Evolutionary conservation across 2,888 invertebrate species (phyloP), one percentile per base, ranked within the genome.

Genomic region (Scelioninae gen. 1): DNA sequence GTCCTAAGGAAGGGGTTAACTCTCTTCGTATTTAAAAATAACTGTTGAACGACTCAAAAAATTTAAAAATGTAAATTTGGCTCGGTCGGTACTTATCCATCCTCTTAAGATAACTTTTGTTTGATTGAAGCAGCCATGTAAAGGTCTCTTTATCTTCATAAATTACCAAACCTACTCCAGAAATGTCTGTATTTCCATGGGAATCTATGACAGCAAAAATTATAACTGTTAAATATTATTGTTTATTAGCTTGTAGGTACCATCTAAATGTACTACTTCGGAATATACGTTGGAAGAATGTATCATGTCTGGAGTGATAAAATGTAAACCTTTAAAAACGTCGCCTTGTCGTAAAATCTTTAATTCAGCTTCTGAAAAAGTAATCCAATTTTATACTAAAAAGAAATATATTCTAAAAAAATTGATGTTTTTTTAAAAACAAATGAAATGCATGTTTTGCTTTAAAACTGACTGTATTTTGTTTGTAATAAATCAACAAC

Each of bases 181-280:
- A 8, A 8, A 55, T n/a, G 13, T 55, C 55, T 6, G 23, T 55
- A 3, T 23, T 13, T 5, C 13, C 5, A 34, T 13, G 5, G 3
- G 55, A 55, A 34, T 55, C 34, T 5, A 9, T 16, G n/a, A 32
- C 55, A 9, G 16, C 15, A 55, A 55, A 55, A 32, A 55, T 34
- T 8, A 55, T 34, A 7, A 55, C 55, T 34, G 55, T 55, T 31
- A 55, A 55, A 55, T 55, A n/a, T n/a, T 32, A 55, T 55, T 55
- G 8, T 55, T 32, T 10, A 55, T 4, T 5, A 55, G 13, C 10
- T 55, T 55, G 13, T 55, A 55, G n/a, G 55, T 55, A n/a, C 55
- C 55, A 13, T 55, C 55, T 13, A 55, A 15, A n/a, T 55, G 55
- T 13, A 55, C 10, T n/a, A 55, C 23, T 13, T 55, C 55, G n/a